phyloP scores from a whole-genome alignment of 2,888 invertebrate species.

The Ellobium chinense region DNA sequence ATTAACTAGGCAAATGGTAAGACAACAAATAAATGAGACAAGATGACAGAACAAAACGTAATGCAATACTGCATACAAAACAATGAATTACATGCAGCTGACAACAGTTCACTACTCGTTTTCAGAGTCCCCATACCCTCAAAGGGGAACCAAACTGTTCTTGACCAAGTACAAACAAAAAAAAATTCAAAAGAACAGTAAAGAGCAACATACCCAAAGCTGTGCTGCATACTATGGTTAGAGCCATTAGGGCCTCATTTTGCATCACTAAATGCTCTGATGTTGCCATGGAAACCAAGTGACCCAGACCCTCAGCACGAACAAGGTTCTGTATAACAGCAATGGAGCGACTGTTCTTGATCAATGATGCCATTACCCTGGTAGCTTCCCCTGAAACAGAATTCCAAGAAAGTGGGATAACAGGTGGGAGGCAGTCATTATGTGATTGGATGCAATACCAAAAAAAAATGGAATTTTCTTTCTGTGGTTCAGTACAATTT shows the following conservation, averaged over 20 bases:
- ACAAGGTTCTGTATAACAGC: conserved; percentile 80
- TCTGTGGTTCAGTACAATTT: no score
- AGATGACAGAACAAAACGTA: no score
- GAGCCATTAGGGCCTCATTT: conserved; percentile 78
- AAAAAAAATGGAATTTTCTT: no score
- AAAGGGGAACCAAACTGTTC: no score
- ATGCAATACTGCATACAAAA: no score
- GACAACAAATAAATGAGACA: no score
- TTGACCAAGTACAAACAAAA: no score
- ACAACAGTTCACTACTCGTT: no score
- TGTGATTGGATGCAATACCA: background rate
- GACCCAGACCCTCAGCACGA: conserved; percentile 85
- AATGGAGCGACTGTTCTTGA: conserved; percentile 83
- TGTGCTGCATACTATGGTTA: conserved; percentile 73
- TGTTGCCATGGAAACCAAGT: conserved; percentile 89
- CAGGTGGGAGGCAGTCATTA: background rate
- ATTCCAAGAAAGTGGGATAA: background rate
- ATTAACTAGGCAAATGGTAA: no score
- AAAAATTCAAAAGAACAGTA: no score
- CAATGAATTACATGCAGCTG: no score
- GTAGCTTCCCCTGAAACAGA: conserved; percentile 76
- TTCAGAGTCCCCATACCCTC: no score
- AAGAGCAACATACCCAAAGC: conserved; percentile 67
- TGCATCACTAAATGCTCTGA: conserved; percentile 91
- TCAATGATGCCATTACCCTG: conserved; percentile 82